Evolutionary conservation across 2,888 invertebrate species (phyloP).

Genomic region (Lithophane socia): DNA sequence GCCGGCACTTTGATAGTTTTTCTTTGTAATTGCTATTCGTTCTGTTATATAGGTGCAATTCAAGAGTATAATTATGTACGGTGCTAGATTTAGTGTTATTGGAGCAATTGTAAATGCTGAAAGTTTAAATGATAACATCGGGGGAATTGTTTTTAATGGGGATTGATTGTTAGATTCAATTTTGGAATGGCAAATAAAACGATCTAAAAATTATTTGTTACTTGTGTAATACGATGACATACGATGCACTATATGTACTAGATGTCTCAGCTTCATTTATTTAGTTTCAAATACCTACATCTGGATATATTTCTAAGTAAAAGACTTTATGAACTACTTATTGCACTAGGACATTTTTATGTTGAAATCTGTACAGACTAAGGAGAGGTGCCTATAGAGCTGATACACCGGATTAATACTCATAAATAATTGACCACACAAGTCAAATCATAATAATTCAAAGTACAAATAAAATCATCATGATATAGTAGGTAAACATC

Average conservation of each 20-base stretch:
- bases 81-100: slow-evolving; percentile 32
- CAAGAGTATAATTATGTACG: slow-evolving; percentile 28
- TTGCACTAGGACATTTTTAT: neutral
- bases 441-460: no score
- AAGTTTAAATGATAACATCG: neutral
- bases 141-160: slow-evolving; percentile 3
- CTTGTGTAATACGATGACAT: neutral
- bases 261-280: neutral
- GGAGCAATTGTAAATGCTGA: slow-evolving; percentile 16
- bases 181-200: neutral
- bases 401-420: no score
- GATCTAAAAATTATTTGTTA: neutral
- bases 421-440: no score
- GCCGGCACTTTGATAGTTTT: slow-evolving; percentile 62
- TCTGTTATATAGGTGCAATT: slow-evolving; percentile 39
- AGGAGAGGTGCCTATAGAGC: neutral
- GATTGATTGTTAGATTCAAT: slow-evolving; percentile 13
- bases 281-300: neutral
- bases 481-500: no score
- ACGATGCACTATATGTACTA: no score
- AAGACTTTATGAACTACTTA: neutral
- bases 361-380: neutral
- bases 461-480: neutral
- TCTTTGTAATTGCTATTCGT: slow-evolving; percentile 51
- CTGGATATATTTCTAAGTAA: neutral